Base-by-base conservation (phyloP, 2,797 vertebrate genomes). In the Hyperoplus lanceolatus region DNA sequence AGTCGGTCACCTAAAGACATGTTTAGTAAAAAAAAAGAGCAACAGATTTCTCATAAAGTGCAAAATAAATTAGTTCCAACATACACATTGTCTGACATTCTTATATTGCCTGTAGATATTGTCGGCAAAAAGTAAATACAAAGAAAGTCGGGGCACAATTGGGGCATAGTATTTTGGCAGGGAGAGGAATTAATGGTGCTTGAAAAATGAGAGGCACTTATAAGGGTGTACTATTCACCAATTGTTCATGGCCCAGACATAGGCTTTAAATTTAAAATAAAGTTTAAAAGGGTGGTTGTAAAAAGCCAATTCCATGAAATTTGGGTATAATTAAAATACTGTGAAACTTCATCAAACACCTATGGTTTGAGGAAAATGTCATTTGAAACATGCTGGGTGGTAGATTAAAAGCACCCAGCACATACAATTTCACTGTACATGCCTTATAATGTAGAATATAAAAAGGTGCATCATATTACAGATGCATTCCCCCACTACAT, bases 51-150 rank as follows among this genome's bases (percentile, higher is more conserved):
- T 84, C 36, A 76, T 93, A 94, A 94, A 93, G 94, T 94, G 93
- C 93, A 92, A 93, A 93, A 90, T 78, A 94, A 93, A 93, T 77
- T 81, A 90, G 92, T 92, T 93, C 89, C 89, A 93, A 91, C 87
- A 92, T 78, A 90, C 81, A 93, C 84, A 86, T 89, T 85, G 86
- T 92, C 87, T 88, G 87, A 92, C 92, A 94, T 93, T 93, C 92
- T 87, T 91, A 79, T 90, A 90, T 91, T 92, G 86, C 90, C 91
- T 84, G 56, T 71, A 81, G 86, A 83, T 77, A 80, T 84, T 73
- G 63, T 87, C 84, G 89, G 89, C 86, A 91, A 89, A 85, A 83
- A 69, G 68, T 70, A 74, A 88, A 76, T 70, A 87, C 46, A 73
- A 65, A 83, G 72, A 87, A 89, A 77, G 60, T 61, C 75, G 64